Evolutionary conservation across 2,888 invertebrate genomes (phyloP).

Genomic region (Trichacis sp.): DNA sequence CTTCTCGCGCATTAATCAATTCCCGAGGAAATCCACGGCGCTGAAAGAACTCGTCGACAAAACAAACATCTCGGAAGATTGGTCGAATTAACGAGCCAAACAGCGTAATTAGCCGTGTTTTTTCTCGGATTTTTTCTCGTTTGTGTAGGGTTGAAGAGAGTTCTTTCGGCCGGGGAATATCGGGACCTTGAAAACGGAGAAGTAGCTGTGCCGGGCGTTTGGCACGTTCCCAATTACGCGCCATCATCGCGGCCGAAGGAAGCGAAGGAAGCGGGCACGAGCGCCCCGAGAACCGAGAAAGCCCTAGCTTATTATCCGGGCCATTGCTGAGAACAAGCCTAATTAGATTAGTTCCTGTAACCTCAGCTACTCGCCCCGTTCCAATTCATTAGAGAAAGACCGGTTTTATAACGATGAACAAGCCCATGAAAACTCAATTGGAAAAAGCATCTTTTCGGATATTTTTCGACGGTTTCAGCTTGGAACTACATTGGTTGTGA

Average conservation of each 20-base stretch:
- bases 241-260: slow-evolving; percentile 21
- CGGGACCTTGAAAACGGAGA: slow-evolving; percentile 31
- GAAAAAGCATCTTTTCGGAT: no score
- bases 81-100: background rate
- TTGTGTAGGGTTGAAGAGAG: background rate
- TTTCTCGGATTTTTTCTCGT: background rate
- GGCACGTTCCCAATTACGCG: slow-evolving; percentile 35
- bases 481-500: no score
- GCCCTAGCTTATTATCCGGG: slow-evolving; percentile 26
- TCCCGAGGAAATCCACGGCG: background rate
- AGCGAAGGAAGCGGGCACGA: slow-evolving; percentile 10
- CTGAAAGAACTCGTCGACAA: background rate
- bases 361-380: slow-evolving; percentile 7
- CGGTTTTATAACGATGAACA: background rate
- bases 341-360: slow-evolving; percentile 33
- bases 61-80: slow-evolving; percentile 1
- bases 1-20: background rate
- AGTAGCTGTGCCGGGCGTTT: slow-evolving; percentile 17
- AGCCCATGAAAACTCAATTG: background rate
- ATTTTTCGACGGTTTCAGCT: no score
- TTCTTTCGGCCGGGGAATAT: slow-evolving; percentile 27
- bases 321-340: slow-evolving; percentile 31
- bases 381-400: slow-evolving; percentile 19
- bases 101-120: background rate
- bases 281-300: no score